Evolutionary conservation across 30 jellyfish, hydroid and myxozoan genomes (phyloP), one percentile per base, ranked within the genome.

Genomic region (Turritopsis dohrnii): DNA sequence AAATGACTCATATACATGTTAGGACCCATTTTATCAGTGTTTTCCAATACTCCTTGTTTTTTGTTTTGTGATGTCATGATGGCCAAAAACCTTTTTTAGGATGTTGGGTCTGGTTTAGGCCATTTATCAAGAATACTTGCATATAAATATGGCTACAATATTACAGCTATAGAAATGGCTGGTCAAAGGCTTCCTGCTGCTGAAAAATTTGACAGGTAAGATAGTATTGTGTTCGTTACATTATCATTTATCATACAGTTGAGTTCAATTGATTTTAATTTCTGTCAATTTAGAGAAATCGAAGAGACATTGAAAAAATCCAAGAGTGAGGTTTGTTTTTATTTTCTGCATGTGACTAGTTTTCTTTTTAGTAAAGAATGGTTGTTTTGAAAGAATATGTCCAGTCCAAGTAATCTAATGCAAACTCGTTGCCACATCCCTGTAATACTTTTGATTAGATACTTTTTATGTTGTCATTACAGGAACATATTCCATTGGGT

Each of bases 71-170:
- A n/a, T n/a, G n/a, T n/a, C n/a, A 5, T 41, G 13, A 41, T 3
- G 60, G 5, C 13, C 60, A 41, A 41, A 41, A 41, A 41, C 22
- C 54, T 83, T 7, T 21, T 60, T 23, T 75, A 90, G 97, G 97
- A 90, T 90, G 97, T 90, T 81, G 97, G 97, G 21, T 89, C 96
- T 3, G 97, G 97, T 22, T 86, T 90, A 9, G 97, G 97, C 28
- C 97, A 90, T 71, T 72, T 90, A 17, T 81, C 97, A 1, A 75
- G 97, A 76, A 74, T 85, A 18, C 87, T 90, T 75, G 91, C 97
- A 16, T 82, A 85, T 22, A 86, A 53, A n/a, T 89, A 81, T 76
- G 84, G 90, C 21, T 82, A 71, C 31, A 71, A 76, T 23, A 95
- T 85, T 28, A 79, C 84, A 28, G 86, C 97, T 27, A 81, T 90